Percentiles rank a stretch among this genome's conserved stretches.
Conservation (phyloP, 2,113 vertebrate species). For the Ptilorrhoa leucosticta region DNA sequence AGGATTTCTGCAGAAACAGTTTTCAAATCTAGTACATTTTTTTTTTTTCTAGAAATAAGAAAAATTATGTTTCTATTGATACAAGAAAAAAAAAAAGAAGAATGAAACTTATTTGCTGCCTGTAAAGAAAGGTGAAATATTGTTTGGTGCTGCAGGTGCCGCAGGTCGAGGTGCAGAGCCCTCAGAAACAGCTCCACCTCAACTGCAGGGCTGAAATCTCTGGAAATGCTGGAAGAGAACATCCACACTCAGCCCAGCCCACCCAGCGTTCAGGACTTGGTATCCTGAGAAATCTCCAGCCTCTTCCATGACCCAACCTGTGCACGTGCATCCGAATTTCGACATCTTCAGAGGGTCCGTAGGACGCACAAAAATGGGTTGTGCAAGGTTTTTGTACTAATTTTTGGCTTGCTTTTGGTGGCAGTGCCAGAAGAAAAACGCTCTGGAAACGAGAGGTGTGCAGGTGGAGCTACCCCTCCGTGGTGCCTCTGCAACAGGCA, state of each 20-base stretch:
- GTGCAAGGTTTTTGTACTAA: not conserved
- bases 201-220: not conserved
- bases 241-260: not conserved
- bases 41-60: conserved; percentile 12
- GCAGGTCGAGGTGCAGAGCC: not conserved
- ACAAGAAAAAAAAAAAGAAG: not conserved
- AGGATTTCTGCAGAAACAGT: conserved; percentile 62
- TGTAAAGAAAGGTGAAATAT: conserved; percentile 25
- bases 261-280: rapidly evolving
- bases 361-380: not conserved
- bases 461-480: not conserved
- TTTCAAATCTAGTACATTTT: conserved; percentile 55
- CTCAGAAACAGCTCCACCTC: no score
- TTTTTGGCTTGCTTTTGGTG: not conserved
- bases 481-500: not conserved
- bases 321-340: rapidly evolving
- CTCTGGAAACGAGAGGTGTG: rapidly evolving
- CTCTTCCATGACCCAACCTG: not conserved
- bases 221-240: not conserved
- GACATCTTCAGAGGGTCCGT: not conserved
- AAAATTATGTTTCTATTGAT: conserved; percentile 33
- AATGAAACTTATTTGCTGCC: not conserved
- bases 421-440: not conserved
- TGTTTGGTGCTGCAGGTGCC: not conserved
- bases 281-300: not conserved